Percentiles rank a stretch among this genome's conserved stretches.
Conservation (phyloP, 2,113 vertebrate genomes). For the Hassar affinis region DNA sequence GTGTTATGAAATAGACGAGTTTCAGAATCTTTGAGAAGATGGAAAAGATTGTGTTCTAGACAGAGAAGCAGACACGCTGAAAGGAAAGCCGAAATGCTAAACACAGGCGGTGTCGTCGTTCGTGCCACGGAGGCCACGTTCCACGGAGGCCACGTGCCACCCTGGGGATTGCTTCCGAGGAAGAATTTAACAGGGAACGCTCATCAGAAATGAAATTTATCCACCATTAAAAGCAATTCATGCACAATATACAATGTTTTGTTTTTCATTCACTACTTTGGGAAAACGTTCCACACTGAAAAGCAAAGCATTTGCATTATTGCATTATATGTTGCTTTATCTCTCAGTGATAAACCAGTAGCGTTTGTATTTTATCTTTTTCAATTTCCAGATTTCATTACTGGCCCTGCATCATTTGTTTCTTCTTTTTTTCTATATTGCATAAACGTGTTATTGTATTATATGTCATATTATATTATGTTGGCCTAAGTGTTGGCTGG, state of each 20-base stretch:
- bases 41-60: background rate
- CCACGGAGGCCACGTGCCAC: background rate
- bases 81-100: too few relatives aligned
- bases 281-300: background rate
- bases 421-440: background rate
- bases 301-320: background rate
- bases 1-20: background rate
- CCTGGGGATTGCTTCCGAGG: background rate
- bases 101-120: too few relatives aligned
- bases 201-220: background rate
- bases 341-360: too few relatives aligned
- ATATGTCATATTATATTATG: background rate
- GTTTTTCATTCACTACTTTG: background rate
- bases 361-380: too few relatives aligned
- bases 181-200: background rate
- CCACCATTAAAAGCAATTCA: background rate
- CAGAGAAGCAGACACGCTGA: background rate
- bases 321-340: too few relatives aligned
- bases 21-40: background rate
- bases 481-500: background rate
- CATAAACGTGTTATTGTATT: background rate
- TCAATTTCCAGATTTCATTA: too few relatives aligned
- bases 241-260: background rate
- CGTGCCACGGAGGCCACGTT: too few relatives aligned
- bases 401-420: too few relatives aligned